Evolutionary conservation across 2,888 invertebrate genomes (phyloP).

Genomic region (Dryobotodes eremita): DNA sequence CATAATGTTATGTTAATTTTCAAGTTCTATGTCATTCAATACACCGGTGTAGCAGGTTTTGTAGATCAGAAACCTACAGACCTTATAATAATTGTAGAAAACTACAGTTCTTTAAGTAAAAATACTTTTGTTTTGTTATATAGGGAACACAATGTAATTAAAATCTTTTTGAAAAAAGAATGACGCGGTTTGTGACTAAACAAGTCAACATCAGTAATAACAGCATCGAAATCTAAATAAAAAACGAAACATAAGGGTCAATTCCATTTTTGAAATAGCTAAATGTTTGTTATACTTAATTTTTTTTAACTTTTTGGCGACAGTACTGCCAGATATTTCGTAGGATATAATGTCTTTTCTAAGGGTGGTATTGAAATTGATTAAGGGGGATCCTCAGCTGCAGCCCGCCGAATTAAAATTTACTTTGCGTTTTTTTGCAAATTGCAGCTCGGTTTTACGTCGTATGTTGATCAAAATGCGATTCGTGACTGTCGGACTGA

Average conservation of each 20-base stretch:
- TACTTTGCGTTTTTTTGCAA: too few species aligned
- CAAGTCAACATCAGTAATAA: neutral
- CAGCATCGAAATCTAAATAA: neutral
- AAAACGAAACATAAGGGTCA: neutral
- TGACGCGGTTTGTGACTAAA: neutral
- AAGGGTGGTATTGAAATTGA: neutral
- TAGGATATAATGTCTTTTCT: neutral
- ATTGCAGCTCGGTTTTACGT: too few species aligned
- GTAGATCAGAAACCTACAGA: slow-evolving; percentile 62
- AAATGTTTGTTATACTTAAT: neutral
- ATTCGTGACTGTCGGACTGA: too few species aligned
- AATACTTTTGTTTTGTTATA: neutral
- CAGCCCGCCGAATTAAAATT: too few species aligned
- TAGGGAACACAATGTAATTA: neutral
- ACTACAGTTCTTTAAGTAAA: neutral
- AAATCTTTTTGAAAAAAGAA: neutral
- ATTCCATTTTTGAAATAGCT: slow-evolving; percentile 2
- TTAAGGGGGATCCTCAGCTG: too few species aligned
- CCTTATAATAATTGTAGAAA: slow-evolving; percentile 29
- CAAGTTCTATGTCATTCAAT: slow-evolving; percentile 86
- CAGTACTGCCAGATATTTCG: neutral
- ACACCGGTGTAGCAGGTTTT: slow-evolving; percentile 78
- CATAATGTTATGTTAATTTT: slow-evolving; percentile 84
- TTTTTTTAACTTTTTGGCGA: neutral
- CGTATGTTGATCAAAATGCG: too few species aligned